Evolutionary conservation across 2,797 vertebrate species (phyloP), one percentile per base, ranked within the genome.

Genomic region (Apogon talboti): DNA sequence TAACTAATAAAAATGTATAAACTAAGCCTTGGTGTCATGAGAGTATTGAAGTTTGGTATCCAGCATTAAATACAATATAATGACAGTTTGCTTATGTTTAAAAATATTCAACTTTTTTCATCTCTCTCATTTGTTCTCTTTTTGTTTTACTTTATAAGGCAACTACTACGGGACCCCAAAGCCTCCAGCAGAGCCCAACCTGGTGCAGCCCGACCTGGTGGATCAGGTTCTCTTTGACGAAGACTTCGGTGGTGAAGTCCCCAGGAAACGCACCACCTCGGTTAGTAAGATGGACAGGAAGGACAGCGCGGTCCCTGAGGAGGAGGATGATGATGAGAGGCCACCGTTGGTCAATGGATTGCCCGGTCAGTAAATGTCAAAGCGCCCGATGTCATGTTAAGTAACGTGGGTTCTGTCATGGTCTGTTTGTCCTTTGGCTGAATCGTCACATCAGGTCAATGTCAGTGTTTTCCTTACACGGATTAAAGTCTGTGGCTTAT

Each of bases 111-210:
- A 3, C 24, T 28, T 6, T 28, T 28, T 28, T 6, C n/a, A n/a
- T n/a, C n/a, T 50, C 7, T 2, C 45, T 16, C 8, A 6, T n/a
- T n/a, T 48, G n/a, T 28, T 13, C n/a, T 35, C 61, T 11, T 2
- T 37, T 5, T 63, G 3, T 38, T 40, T 58, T 48, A 4, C 4
- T 54, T 54, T 54, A 0, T 37, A 84, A 99, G 97, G 97, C 83
- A 99, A 99, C 82, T 98, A 96, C 89, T 99, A 99, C 11, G 98
- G 97, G 49, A 99, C 98, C 16, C 98, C 98, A 0, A 99, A 99
- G 82, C 98, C 98, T 71, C 97, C 97, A 0, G 96, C 97, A 0
- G 97, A 99, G 79, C 96, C 98, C 78, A 97, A 95, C 82, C 94
- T 97, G 71, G 96, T 99, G 74, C 98, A 99, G 87, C 95, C 97